Conservation (phyloP, 2,888 invertebrate genomes). For the Chirona hameri region DNA sequence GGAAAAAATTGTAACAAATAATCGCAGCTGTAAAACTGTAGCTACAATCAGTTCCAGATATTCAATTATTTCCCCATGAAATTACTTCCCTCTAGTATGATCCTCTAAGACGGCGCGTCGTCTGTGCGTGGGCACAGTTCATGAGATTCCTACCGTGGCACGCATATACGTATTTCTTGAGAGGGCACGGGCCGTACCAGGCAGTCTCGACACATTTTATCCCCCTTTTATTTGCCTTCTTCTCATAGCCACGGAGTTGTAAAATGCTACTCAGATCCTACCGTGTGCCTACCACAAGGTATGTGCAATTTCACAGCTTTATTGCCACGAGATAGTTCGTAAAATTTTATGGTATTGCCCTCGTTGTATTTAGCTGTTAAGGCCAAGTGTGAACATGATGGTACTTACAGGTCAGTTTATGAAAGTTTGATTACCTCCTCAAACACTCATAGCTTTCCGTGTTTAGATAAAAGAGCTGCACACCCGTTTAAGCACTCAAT, state of each 20-base stretch:
- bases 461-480: neutral
- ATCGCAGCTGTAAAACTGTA: too few relatives aligned
- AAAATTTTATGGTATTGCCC: constrained; percentile 29
- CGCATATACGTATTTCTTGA: too few relatives aligned
- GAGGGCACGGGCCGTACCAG: neutral
- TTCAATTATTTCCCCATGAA: too few relatives aligned
- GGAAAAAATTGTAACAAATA: too few relatives aligned
- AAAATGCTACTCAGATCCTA: neutral
- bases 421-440: constrained; percentile 26
- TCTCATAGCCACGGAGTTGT: neutral
- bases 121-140: too few relatives aligned
- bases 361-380: constrained; percentile 26
- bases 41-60: too few relatives aligned
- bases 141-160: too few relatives aligned
- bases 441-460: constrained; percentile 24
- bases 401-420: constrained; percentile 27
- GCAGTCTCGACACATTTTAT: neutral
- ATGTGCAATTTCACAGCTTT: constrained; percentile 25
- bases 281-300: constrained; percentile 27
- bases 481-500: neutral
- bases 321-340: constrained; percentile 28
- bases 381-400: constrained; percentile 24
- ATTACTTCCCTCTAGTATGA: too few relatives aligned
- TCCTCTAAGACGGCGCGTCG: too few relatives aligned
- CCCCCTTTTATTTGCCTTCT: constrained; percentile 2